Base-by-base conservation (phyloP, 2,888 invertebrate genomes). In the Erebia epiphron region DNA sequence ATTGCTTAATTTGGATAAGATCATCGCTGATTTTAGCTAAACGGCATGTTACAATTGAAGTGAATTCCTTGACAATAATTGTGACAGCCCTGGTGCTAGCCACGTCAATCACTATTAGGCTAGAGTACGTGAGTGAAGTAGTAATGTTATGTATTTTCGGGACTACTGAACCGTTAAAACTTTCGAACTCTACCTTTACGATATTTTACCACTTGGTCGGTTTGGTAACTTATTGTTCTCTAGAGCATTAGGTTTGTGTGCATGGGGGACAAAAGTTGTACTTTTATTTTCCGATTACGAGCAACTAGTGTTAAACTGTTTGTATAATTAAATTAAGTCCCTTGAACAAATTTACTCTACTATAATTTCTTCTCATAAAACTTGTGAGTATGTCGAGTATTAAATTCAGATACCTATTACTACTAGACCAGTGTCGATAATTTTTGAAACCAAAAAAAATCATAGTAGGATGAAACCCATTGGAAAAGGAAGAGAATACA, bases 41-140 rank as follows among this genome's bases (percentile, higher is more conserved):
- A 7, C 35, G 5, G 5, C 35, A 35, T 0, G 35, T 35, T 35
- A 35, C 35, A 7, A 7, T 35, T 35, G 8, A 50, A n/a, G 56
- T 56, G 11, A 41, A 41, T 60, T 0, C 35, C 7, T 1, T 46
- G 21, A 50, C n/a, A n/a, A n/a, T n/a, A 50, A 26, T 35, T 16
- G 52, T 41, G 54, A 0, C 41, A 35, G 35, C 64, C 64, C 64
- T 64, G 11, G 52, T 16, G n/a, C 10, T 79, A 78, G 61, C 52
- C 50, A 78, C 76, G 83, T 85, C 84, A 84, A 85, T 86, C 86
- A 83, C 80, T 80, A 85, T 84, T 85, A 83, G 68, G 62, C 41
- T 68, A 57, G 70, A 63, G 70, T 66, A 73, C 73, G 70, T 70
- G 74, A 70, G 61, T 63, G 60, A 67, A 69, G 70, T 72, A 66